Evolutionary conservation across 2,888 invertebrate genomes (phyloP), one percentile per base, ranked within the genome.

Genomic region (Candidula unifasciata): DNA sequence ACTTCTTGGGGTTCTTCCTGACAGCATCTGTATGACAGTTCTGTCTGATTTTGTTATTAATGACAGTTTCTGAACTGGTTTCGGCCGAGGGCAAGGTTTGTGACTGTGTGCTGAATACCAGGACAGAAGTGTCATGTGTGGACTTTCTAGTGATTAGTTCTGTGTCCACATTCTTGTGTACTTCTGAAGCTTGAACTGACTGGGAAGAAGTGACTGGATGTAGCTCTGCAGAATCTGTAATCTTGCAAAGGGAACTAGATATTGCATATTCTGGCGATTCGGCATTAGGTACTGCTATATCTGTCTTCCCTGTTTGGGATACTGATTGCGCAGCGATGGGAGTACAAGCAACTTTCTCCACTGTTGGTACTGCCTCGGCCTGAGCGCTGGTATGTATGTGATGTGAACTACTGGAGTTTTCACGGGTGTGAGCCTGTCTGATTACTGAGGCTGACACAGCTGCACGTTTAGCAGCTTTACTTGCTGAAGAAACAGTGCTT

Each of bases 1-100:
- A 91, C 83, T 88, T 89, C 3, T 57, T 76, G 27, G 30, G 30
- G 30, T 16, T 76, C 30, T 57, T 76, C 21, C 57, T n/a, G 24
- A n/a, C 30, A 57, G 57, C 54, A 21, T 76, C 57, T 57, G 33
- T n/a, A 24, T 13, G 57, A 57, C 57, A 30, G 18, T 8, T 24
- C 27, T 18, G 57, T 30, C 16, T 79, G 79, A 3, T 79, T 64
- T 10, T 44, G 60, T 35, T 60, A 33, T 24, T n/a, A 66, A 37
- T 57, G 44, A 13, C 44, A 57, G 54, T 57, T n/a, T 57, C 57
- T 16, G 74, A 16, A n/a, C n/a, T 74, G 76, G 3, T 76, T 54
- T 66, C 66, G 33, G 78, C 60, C 30, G 37, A 18, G 18, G 78
- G 60, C 1, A 24, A 54, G 13, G 78, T 24, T 21, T n/a, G 54